phyloP scores from a whole-genome alignment of 2,888 invertebrate species.

The Graphium colonna region DNA sequence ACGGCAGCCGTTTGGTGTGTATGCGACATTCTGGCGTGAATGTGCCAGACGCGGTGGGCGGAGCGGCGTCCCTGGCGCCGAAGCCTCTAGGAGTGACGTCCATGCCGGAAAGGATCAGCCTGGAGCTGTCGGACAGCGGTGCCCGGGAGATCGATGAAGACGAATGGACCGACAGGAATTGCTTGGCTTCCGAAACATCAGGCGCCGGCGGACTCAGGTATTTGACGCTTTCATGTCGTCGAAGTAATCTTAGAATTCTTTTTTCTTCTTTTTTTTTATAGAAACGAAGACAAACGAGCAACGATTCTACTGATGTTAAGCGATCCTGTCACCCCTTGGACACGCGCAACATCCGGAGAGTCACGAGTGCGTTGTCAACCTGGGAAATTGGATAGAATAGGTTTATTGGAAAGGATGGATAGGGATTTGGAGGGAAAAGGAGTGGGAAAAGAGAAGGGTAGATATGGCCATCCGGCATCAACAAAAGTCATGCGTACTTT shows the following conservation, averaged over 20 bases:
- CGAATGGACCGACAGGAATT: slow-evolving; percentile 97
- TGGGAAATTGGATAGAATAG: no score
- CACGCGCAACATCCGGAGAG: no score
- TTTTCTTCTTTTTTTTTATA: no score
- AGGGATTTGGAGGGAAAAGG: no score
- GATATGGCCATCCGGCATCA: no score
- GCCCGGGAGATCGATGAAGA: slow-evolving; percentile 92
- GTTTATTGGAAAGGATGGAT: no score
- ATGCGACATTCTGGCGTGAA: slow-evolving; percentile 56
- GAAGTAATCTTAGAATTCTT: not conserved
- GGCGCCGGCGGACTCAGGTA: slow-evolving; percentile 64
- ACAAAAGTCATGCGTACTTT: no score
- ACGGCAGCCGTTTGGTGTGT: slow-evolving; percentile 60
- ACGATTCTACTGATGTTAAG: no score
- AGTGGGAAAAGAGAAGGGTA: no score
- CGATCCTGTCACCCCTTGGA: no score
- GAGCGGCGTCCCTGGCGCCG: slow-evolving; percentile 22
- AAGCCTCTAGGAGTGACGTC: slow-evolving; percentile 29
- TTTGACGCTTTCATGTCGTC: not conserved
- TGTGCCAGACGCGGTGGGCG: slow-evolving; percentile 41
- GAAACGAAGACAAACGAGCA: no score
- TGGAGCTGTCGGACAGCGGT: slow-evolving; percentile 60
- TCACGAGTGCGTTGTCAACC: no score
- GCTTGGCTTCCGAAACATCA: slow-evolving; percentile 87
- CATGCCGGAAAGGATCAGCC: slow-evolving; percentile 63